These are phyloP conservation scores for Pyrochroa serraticornis DNA, from an alignment of 2,888 invertebrate genomes.

Conservation along the genomic window DNA sequence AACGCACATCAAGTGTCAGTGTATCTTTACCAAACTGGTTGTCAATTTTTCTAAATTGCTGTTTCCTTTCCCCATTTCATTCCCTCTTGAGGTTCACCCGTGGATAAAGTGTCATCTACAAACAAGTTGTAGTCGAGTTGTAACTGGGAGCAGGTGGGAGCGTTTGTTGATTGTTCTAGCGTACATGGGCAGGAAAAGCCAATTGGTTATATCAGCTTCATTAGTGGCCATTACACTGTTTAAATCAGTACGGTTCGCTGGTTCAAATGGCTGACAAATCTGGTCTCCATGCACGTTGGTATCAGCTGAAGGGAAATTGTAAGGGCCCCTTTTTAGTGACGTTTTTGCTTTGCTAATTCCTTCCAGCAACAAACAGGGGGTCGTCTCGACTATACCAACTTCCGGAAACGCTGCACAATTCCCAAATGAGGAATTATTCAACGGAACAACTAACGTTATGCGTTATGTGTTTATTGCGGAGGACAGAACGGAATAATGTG, in stretches of 20 bases:
- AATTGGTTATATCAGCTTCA: constrained; percentile 49
- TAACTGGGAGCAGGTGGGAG: constrained; percentile 19
- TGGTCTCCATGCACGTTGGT: constrained; percentile 9
- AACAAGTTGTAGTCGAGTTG: constrained; percentile 20
- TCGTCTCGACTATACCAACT: too few species aligned
- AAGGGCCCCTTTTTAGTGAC: constrained; percentile 2
- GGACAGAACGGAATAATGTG: too few species aligned
- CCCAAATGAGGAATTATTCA: too few species aligned
- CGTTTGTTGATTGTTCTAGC: constrained; percentile 34
- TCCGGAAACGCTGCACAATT: too few species aligned
- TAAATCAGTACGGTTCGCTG: constrained; percentile 34
- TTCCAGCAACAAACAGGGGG: neutral
- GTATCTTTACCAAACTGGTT: too few species aligned
- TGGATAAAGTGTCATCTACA: too few species aligned
- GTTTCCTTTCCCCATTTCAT: too few species aligned
- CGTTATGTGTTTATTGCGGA: too few species aligned
- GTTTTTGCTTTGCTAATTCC: constrained; percentile 1
- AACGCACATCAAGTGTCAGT: too few species aligned
- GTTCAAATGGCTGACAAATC: constrained; percentile 22
- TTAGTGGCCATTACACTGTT: constrained; percentile 45
- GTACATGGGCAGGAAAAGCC: constrained; percentile 48
- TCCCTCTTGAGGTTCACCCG: too few species aligned
- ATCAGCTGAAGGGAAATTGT: constrained; percentile 11
- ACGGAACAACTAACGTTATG: too few species aligned
- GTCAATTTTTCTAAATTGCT: too few species aligned